Evolutionary conservation across 2,113 vertebrate genomes (phyloP), one percentile per base, ranked within the genome.

Genomic region (Austrofundulus limnaeus): DNA sequence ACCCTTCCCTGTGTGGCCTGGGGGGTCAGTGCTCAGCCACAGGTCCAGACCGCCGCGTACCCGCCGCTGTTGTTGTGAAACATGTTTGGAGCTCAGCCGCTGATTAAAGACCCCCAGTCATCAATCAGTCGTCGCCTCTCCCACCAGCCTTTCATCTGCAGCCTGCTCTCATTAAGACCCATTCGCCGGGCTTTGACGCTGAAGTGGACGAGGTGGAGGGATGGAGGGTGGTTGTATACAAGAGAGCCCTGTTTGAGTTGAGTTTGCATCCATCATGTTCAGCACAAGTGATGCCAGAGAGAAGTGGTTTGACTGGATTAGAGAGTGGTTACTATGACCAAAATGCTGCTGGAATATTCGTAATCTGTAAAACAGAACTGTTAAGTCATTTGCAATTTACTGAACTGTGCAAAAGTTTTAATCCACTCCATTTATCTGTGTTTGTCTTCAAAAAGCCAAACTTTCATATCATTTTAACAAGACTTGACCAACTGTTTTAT

Each of bases 101-200:
- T 89, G 85, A 90, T 90, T 90, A 88, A 88, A 90, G 87, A 88
- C 80, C 75, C 59, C 65, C 70, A 52, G 83, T 76, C 85, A 85
- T 90, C 89, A 85, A 88, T 90, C 87, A 86, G 78, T 85, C 77
- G 16, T 61, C 28, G 5, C 54, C 47, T 81, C 70, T 82, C 78
- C 78, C 61, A 66, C 62, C 72, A 65, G 78, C 72, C 85, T 90
- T 90, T 90, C 79, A 90, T 90, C 82, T 87, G 77, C 72, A 77
- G 79, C 73, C 69, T 41, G 77, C 77, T 75, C 85, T 89, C 85
- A 88, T 90, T 88, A 87, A 69, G 77, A 61, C 72, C 81, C 84
- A 75, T 69, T 87, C 55, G 16, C 61, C 24, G 21, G 53, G 76
- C 86, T 82, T 64, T 83, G 80, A 85, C 82, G 83, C 77, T 86